A percentile compares a stretch with the other conserved stretches of the same genome.
Evolutionary conservation across 2,888 invertebrate species (phyloP).

Genomic region (Drosophila rellima): DNA sequence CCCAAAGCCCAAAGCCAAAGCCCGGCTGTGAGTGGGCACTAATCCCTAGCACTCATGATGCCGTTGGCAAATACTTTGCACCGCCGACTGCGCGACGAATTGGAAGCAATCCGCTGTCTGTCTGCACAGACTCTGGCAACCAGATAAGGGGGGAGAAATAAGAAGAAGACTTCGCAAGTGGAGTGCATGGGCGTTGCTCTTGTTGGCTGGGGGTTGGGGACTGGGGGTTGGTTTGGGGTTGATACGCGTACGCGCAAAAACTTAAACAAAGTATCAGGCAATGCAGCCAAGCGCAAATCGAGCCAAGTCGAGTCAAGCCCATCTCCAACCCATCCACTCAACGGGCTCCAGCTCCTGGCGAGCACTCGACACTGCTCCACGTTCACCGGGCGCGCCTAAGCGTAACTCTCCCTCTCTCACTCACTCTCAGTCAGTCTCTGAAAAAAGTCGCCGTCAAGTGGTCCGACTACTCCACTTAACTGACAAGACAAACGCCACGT

Average conservation of each 20-base stretch:
- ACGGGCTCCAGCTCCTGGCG: slow-evolving; percentile 37
- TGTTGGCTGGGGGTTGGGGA: slow-evolving; percentile 12
- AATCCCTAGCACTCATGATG: slow-evolving; percentile 78
- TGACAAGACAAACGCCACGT: slow-evolving; percentile 60
- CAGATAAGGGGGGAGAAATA: slow-evolving; percentile 9
- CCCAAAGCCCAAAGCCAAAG: slow-evolving; percentile 7
- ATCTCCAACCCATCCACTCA: slow-evolving; percentile 46
- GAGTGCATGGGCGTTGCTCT: slow-evolving; percentile 75
- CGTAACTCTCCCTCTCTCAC: slow-evolving; percentile 35
- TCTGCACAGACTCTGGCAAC: slow-evolving; percentile 58
- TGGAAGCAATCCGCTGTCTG: slow-evolving; percentile 82
- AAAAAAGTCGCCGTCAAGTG: slow-evolving; percentile 64
- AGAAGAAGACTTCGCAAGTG: slow-evolving; percentile 41
- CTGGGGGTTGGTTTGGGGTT: slow-evolving; percentile 57
- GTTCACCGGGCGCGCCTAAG: slow-evolving; percentile 56
- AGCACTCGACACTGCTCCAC: slow-evolving; percentile 53
- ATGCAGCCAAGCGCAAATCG: slow-evolving; percentile 76
- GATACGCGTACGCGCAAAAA: slow-evolving; percentile 45
- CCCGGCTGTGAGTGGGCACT: slow-evolving; percentile 59
- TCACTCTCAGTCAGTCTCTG: slow-evolving; percentile 28
- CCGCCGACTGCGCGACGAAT: slow-evolving; percentile 82
- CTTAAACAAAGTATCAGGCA: slow-evolving; percentile 80
- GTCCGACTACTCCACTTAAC: slow-evolving; percentile 64
- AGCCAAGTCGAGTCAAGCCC: slow-evolving; percentile 42
- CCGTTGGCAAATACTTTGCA: slow-evolving; percentile 81